Evolutionary conservation across 2,888 invertebrate species (phyloP).

Genomic region (Boloria euphrosyne): DNA sequence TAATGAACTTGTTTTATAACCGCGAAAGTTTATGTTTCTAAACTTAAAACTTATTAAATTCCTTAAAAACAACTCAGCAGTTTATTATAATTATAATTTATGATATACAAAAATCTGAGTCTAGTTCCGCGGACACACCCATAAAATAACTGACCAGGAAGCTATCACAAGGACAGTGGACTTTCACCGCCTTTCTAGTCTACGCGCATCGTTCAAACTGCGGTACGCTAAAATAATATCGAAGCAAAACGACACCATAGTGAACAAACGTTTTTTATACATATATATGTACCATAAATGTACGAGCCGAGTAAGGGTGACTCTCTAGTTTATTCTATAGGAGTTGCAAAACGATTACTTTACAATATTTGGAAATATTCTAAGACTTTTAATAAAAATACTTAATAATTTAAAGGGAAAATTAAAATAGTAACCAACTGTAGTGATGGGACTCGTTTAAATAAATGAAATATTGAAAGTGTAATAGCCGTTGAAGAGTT

Average conservation of each 20-base stretch:
- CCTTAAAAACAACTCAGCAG: not conserved
- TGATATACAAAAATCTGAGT: slow-evolving; percentile 13
- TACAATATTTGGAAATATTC: too few relatives aligned
- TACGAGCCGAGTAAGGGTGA: too few relatives aligned
- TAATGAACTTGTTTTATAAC: too few relatives aligned
- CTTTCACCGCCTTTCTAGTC: slow-evolving; percentile 66
- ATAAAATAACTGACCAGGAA: slow-evolving; percentile 36
- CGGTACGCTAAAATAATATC: slow-evolving; percentile 23
- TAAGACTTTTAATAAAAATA: not conserved
- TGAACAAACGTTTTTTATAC: not conserved
- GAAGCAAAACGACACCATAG: slow-evolving; percentile 2
- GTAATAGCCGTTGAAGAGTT: too few relatives aligned
- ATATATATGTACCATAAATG: too few relatives aligned
- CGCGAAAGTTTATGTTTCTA: not conserved
- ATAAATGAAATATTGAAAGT: too few relatives aligned
- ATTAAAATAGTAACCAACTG: too few relatives aligned
- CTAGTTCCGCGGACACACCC: slow-evolving; percentile 17
- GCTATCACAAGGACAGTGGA: slow-evolving; percentile 43
- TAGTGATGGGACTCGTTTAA: too few relatives aligned
- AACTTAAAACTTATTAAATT: not conserved
- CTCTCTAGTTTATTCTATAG: too few relatives aligned
- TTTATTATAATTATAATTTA: slow-evolving; percentile 10
- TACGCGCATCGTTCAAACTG: slow-evolving; percentile 48
- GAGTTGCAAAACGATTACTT: not conserved
- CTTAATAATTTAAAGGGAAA: too few relatives aligned